A percentile compares a stretch with the other conserved stretches of the same genome.
phyloP scores from a whole-genome alignment of 2,888 invertebrate species.

The Erebia palarica region DNA sequence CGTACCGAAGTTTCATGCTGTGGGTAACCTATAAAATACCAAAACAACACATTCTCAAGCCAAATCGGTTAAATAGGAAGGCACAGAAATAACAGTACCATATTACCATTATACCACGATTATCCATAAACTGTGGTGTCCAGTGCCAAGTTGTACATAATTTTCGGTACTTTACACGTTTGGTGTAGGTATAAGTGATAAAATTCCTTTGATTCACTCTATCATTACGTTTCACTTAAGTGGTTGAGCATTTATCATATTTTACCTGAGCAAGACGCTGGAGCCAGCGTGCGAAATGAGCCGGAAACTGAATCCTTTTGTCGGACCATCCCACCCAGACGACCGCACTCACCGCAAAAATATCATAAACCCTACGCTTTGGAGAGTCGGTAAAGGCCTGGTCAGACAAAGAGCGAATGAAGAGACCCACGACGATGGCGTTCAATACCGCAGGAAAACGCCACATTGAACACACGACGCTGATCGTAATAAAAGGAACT shows the following conservation, averaged over 20 bases:
- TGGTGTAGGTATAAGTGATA: neutral
- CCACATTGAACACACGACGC: no score
- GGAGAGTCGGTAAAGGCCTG: no score
- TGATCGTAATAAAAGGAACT: no score
- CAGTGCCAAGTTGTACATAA: neutral
- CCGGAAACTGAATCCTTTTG: slow-evolving; percentile 33
- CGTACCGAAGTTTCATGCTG: no score
- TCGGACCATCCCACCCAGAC: slow-evolving; percentile 25
- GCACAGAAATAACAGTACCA: no score
- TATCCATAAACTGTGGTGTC: no score
- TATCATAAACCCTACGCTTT: neutral
- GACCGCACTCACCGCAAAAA: slow-evolving; percentile 24
- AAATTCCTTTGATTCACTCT: slow-evolving; percentile 4
- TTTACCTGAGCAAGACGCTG: slow-evolving; percentile 36
- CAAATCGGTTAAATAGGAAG: no score
- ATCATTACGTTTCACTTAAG: slow-evolving; percentile 13
- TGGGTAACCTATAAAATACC: no score
- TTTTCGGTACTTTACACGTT: neutral
- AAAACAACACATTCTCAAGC: no score
- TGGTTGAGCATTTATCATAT: slow-evolving; percentile 30
- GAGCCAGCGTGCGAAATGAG: slow-evolving; percentile 42
- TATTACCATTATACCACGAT: no score
- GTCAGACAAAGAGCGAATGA: neutral
- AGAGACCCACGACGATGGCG: neutral
- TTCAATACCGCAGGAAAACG: no score